Evolutionary conservation across 2,888 invertebrate species (phyloP).

Genomic region (Furcula furcula): DNA sequence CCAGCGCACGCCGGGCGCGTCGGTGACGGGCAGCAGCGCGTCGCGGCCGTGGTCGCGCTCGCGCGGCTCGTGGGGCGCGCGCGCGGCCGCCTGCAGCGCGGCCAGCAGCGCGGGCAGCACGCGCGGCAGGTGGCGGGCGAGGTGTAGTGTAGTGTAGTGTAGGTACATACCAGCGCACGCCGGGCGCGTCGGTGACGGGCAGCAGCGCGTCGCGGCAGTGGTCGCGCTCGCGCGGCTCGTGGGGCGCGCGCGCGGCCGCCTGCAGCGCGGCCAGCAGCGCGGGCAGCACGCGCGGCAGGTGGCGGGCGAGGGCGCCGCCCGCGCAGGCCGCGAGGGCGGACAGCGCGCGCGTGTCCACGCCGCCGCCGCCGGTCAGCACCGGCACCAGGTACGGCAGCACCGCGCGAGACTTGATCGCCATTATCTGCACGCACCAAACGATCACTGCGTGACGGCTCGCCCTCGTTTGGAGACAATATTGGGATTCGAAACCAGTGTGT

Average conservation of each 20-base stretch:
- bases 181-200: conserved; percentile 93
- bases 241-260: conserved; percentile 83
- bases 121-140: neutral
- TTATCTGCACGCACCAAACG: conserved; percentile 78
- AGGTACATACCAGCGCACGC: conserved; percentile 88
- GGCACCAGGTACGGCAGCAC: conserved; percentile 98
- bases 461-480: too few relatives aligned
- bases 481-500: too few relatives aligned
- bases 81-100: conserved; percentile 51
- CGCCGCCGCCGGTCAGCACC: conserved; percentile 85
- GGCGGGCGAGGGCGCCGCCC: conserved; percentile 86
- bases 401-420: conserved; percentile 97
- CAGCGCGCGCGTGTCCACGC: conserved; percentile 44
- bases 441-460: neutral
- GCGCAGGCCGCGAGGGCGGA: conserved; percentile 85
- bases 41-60: too few relatives aligned
- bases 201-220: conserved; percentile 96
- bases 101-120: conserved; percentile 85
- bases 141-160: neutral
- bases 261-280: conserved; percentile 91
- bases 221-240: conserved; percentile 89
- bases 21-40: too few relatives aligned
- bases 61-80: too few relatives aligned
- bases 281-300: conserved; percentile 95
- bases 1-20: too few relatives aligned